Base-by-base conservation (phyloP, 2,888 invertebrate species). In the Sesia apiformis region DNA sequence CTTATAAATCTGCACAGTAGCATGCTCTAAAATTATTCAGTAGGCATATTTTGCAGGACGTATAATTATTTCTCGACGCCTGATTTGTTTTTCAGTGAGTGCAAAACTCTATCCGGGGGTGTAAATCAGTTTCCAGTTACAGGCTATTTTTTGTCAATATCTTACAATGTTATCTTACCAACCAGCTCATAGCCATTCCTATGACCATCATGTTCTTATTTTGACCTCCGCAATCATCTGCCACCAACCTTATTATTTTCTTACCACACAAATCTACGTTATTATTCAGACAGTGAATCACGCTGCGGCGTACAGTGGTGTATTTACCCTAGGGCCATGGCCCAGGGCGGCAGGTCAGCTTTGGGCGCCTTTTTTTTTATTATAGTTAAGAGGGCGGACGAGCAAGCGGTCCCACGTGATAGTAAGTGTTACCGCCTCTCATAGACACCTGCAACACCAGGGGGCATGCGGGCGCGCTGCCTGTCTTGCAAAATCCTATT, bases 11-110 rank as follows among this genome's bases (percentile, higher is more conserved):
- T 42, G 40, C 5, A 54, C 43, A 49, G 56, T 46, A 51, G 56
- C 56, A 54, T 56, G 52, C 50, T 54, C 43, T 49, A 49, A 55
- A 43, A 56, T 49, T 56, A 56, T 54, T 49, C 49, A 49, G 41
- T 52, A 49, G 53, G n/a, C n/a, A n/a, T 54, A 54, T 49, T 56
- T 49, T 40, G 53, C 56, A 42, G 56, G 56, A 38, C 39, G 6
- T 8, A n/a, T n/a, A n/a, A 51, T 39, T 39, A 39, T 52, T 49
- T 56, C 56, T 49, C 46, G 56, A 43, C 55, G 4, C 52, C 49
- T 40, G 4, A 49, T 38, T 38, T 55, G 5, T 8, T 55, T 55
- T 52, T 55, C 55, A 5, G 40, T 41, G 3, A 39, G 23, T 4
- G 49, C 55, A n/a, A 41, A 55, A 49, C 52, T 42, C 55, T n/a